Base-by-base conservation (phyloP, 2,888 invertebrate species). In the Spodoptera littoralis region DNA sequence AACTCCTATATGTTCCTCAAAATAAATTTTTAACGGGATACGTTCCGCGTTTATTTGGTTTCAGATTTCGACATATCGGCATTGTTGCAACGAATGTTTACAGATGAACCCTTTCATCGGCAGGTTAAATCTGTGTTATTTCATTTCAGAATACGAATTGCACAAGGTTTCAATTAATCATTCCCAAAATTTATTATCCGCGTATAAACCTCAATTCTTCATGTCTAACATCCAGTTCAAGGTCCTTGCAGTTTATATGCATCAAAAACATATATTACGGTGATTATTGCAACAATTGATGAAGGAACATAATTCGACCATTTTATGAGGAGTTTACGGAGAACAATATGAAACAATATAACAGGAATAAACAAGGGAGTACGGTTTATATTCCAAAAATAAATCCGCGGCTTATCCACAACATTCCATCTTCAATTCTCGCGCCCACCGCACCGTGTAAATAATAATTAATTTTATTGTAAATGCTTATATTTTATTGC, bases 401-500 rank as follows among this genome's bases (percentile, higher is more conserved):
- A 73, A 36, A 65, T 63, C 50, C 18, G 22, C 1, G 63, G 60
- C 80, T 47, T 86, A 85, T 93, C 94, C 90, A 83, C 73, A 55
- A 44, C 49, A 80, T 65, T 46, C 82, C 70, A 65, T 66, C 87
- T 66, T 70, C 55, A 80, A 78, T 80, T 83, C 89, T 84, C 87
- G 88, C 89, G 92, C 91, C 90, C 92, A 89, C 89, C 85, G 86
- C 83, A 88, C 91, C 94, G 92, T 94, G 94, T 94, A 94, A 94
- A 94, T 94, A 94, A 94, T 94, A 94, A 94, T 94, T 94, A 94
- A 94, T 94, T 93, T 94, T 94, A 94, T 94, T 94, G 94, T 94
- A 93, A 94, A 92, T 94, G 94, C 93, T 94, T 94, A 94, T 94
- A 94, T 94, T 94, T 94, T 94, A 94, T 94, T 94, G 89, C 94